Base-by-base conservation (phyloP, 2,113 vertebrate species). In the Brienomyrus brachyistius region DNA sequence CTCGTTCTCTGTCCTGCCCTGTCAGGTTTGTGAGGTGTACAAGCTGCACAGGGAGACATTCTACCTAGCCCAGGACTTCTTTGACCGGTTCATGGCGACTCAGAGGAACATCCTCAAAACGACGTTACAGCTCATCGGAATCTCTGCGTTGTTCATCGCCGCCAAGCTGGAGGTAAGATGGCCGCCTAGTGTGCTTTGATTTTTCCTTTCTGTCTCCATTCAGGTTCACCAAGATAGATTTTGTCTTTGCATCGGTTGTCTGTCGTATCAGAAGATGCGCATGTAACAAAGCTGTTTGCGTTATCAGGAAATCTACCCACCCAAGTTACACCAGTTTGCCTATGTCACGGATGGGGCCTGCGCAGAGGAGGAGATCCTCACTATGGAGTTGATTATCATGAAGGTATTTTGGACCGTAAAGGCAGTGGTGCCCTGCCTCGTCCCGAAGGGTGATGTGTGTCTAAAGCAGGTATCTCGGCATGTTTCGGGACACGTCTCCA, bases 261-360 rank as follows among this genome's bases (percentile, higher is more conserved):
- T 27, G 59, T n/a, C 59, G 23, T 27, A 23, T 23, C 23, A 0
- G 48, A 86, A 21, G 35, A 15, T 35, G 52, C 3, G 7, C 21
- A 2, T 87, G 40, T 88, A 40, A 87, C 17, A 0, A 4, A 19
- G 50, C 27, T 35, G 51, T 56, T 13, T 40, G 31, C 27, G 1
- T 91, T 23, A 23, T 52, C 91, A 99, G 98, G 98, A 99, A 94
- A 98, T 99, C 91, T 99, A 99, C 91, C 98, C 98, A 92, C 98
- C 98, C 0, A 99, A 99, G 92, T 91, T 99, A 91, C 96, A 98
- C 92, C 97, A 98, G 94, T 99, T 99, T 94, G 98, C 98, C 0
- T 99, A 98, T 0, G 97, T 99, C 74, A 98, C 98, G 31, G 98
- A 99, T n/a, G 97, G 98, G 31, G 98, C 98, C 90, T 99, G 98